A percentile compares a stretch with the other conserved stretches of the same genome.
Evolutionary conservation across 2,113 vertebrate genomes (phyloP).

Genomic region (Centropus bengalensis): DNA sequence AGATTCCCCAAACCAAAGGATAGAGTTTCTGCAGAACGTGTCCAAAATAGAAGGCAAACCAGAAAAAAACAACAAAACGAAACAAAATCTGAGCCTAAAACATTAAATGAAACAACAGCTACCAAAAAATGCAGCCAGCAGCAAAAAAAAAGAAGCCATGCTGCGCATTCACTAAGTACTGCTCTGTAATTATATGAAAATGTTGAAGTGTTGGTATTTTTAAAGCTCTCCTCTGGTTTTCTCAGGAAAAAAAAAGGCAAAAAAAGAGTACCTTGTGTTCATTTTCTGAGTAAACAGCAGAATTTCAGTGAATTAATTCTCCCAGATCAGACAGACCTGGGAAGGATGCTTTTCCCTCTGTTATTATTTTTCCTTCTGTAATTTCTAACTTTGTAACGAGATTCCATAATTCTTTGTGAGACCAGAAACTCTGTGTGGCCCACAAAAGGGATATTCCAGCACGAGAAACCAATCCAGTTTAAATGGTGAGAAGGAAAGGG

Average conservation of each 20-base stretch:
- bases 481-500: neutral
- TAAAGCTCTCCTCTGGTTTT: slow-evolving; percentile 24
- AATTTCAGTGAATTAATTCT: neutral
- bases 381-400: neutral
- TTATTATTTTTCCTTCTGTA: neutral
- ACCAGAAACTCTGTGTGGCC: neutral
- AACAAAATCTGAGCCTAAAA: neutral
- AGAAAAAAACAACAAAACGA: neutral
- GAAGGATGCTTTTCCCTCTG: neutral
- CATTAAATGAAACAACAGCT: neutral
- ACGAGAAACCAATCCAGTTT: neutral
- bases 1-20: neutral
- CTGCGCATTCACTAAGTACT: neutral
- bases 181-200: slow-evolving; percentile 60
- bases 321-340: neutral
- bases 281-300: neutral
- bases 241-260: neutral
- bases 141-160: slow-evolving; percentile 22
- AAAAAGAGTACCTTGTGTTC: neutral
- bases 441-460: neutral
- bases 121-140: slow-evolving; percentile 45
- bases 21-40: neutral
- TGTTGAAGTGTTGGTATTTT: slow-evolving; percentile 43
- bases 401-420: neutral
- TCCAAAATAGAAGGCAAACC: slow-evolving; percentile 39